Conservation (phyloP, 2,797 vertebrate genomes). For the Tenualosa thibaudeaui region DNA sequence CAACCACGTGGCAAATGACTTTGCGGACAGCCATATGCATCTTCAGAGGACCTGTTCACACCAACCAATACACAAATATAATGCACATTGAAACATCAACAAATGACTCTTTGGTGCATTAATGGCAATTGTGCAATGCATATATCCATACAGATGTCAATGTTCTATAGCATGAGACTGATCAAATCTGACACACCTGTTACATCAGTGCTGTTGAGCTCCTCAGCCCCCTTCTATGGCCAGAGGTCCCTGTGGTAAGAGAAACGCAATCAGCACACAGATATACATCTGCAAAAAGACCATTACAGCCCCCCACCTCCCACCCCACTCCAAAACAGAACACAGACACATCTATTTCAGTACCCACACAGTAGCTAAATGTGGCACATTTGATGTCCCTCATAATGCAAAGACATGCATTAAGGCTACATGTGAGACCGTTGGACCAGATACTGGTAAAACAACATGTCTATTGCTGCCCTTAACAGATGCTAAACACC, state of each 20-base stretch:
- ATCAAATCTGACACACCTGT: background rate
- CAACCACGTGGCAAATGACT: background rate
- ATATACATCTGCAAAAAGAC: background rate
- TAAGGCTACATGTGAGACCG: background rate
- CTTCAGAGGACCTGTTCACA: background rate
- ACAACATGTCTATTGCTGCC: background rate
- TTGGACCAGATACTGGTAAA: background rate
- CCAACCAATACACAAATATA: background rate
- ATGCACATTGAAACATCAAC: background rate
- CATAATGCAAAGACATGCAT: background rate
- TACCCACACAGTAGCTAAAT: background rate
- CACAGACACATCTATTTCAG: background rate
- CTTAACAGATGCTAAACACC: background rate
- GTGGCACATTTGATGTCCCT: background rate
- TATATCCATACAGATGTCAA: background rate
- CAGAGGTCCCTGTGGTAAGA: slow-evolving; percentile 71
- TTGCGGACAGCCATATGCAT: background rate
- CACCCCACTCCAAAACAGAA: background rate
- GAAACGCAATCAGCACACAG: slow-evolving; percentile 53
- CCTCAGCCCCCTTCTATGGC: slow-evolving; percentile 68
- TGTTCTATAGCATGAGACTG: background rate
- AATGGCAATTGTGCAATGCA: background rate
- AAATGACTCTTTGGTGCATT: background rate
- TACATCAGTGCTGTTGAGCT: background rate
- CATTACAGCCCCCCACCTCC: background rate